Percentiles rank a stretch among this genome's conserved stretches.
Evolutionary conservation across 2,888 invertebrate species (phyloP).

Genomic region (Camptogramma bilineatum): DNA sequence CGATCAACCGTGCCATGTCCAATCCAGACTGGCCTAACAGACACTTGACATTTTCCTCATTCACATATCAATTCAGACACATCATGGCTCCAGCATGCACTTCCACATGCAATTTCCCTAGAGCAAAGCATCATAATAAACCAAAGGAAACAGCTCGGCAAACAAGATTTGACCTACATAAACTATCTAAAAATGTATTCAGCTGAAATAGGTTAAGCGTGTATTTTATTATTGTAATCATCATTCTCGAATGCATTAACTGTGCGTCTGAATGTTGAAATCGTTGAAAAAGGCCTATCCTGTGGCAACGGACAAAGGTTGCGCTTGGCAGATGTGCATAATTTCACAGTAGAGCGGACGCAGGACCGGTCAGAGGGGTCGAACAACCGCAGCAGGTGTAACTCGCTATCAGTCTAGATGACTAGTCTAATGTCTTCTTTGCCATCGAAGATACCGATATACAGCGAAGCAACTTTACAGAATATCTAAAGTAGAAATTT

Average conservation of each 20-base stretch:
- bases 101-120: neutral
- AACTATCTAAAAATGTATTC: constrained; percentile 28
- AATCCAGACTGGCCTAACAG: constrained; percentile 23
- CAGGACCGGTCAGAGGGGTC: constrained; percentile 73
- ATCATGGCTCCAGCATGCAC: neutral
- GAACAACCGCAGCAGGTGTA: constrained; percentile 75
- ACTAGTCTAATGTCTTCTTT: constrained; percentile 10
- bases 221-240: constrained; percentile 26
- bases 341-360: constrained; percentile 78
- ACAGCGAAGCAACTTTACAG: neutral
- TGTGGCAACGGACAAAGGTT: constrained; percentile 41
- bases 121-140: constrained; percentile 9
- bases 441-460: neutral
- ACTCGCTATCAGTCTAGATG: constrained; percentile 27
- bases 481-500: neutral
- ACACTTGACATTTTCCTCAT: constrained; percentile 14
- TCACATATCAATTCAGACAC: neutral
- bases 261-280: constrained; percentile 27
- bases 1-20: constrained; percentile 43
- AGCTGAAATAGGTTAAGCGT: constrained; percentile 29
- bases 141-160: constrained; percentile 13
- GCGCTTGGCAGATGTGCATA: constrained; percentile 72
- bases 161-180: constrained; percentile 27
- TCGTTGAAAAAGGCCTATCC: constrained; percentile 33
- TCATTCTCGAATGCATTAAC: constrained; percentile 11